phyloP scores from a whole-genome alignment of 2,113 vertebrate genomes.

The Bubo scandiacus region DNA sequence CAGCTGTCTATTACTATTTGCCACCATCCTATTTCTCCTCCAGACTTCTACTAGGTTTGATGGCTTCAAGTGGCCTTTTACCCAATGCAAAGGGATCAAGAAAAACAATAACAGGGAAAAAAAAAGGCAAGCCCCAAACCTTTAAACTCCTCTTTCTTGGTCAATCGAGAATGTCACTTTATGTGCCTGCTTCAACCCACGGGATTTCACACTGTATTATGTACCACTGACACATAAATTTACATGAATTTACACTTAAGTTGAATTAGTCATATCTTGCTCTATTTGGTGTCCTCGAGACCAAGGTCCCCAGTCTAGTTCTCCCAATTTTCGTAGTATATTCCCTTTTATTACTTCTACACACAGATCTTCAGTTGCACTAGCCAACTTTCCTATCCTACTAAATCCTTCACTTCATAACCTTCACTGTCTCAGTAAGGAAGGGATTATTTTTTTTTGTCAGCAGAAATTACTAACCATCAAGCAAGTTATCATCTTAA shows the following conservation, averaged over 20 bases:
- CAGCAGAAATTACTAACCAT: neutral
- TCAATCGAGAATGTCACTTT: neutral
- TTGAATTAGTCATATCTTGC: neutral
- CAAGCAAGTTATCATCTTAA: neutral
- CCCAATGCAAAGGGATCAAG: neutral
- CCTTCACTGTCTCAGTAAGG: neutral
- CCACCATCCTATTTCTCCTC: neutral
- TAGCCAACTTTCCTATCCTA: neutral
- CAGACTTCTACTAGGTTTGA: neutral
- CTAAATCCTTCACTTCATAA: neutral
- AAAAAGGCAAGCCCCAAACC: neutral
- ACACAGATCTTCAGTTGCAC: neutral
- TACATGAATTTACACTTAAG: neutral
- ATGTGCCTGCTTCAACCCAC: accelerated
- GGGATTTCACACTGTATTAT: neutral
- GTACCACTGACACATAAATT: neutral
- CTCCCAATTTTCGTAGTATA: neutral
- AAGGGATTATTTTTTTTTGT: neutral
- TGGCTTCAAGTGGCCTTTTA: neutral
- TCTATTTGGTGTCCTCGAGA: neutral
- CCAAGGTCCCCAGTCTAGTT: neutral
- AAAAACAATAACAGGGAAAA: neutral
- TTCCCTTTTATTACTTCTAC: neutral
- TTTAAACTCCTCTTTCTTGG: neutral
- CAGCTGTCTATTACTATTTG: neutral